Conservation (phyloP, 2,113 vertebrate genomes). For the Lophius piscatorius region DNA sequence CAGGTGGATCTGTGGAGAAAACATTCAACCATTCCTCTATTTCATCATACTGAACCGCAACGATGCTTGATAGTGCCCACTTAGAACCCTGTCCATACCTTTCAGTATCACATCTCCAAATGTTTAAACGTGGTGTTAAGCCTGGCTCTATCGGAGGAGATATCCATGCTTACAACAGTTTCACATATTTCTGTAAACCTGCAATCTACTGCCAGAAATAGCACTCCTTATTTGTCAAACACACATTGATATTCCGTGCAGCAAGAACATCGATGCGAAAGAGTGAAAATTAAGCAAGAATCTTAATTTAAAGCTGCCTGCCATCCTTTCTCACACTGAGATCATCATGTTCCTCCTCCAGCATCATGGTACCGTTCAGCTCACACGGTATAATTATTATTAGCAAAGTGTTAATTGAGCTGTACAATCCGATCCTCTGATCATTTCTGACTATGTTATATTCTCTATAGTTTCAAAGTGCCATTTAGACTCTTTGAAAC, state of each 20-base stretch:
- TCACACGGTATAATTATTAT: conserved; percentile 67
- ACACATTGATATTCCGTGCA: background rate
- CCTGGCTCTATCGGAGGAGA: background rate
- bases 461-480: conserved; percentile 1
- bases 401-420: conserved; percentile 63
- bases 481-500: conserved; percentile 19
- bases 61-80: no score
- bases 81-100: no score
- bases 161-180: conserved; percentile 24
- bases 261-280: background rate
- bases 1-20: no score
- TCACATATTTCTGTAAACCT: conserved; percentile 28
- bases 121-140: conserved; percentile 9
- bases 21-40: no score
- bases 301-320: conserved; percentile 11
- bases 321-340: conserved; percentile 15
- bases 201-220: background rate
- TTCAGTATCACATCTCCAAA: no score
- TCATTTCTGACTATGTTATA: conserved; percentile 5
- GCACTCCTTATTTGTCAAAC: background rate
- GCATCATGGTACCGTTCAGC: conserved; percentile 34
- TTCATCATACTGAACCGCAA: no score
- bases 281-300: conserved; percentile 1
- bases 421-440: conserved; percentile 27
- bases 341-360: conserved; percentile 16